Base-by-base conservation (phyloP, 2,888 invertebrate genomes). In the Bhutanitis thaidina region DNA sequence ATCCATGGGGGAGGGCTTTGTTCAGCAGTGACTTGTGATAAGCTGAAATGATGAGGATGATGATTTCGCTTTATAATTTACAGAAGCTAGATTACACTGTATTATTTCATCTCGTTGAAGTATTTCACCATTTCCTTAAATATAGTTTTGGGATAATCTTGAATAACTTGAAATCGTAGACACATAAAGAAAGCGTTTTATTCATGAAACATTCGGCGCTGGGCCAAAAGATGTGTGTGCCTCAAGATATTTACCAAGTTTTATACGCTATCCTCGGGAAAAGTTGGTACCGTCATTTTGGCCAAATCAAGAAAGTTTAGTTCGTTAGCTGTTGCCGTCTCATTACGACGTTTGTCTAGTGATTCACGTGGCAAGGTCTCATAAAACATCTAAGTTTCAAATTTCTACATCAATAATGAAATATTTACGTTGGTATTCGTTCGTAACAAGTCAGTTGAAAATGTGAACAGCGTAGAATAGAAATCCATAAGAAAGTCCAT, bases 211-310 rank as follows among this genome's bases (percentile, higher is more conserved):
- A 51, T 51, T 51, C 45, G 51, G 41, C 45, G 30, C 36, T 16
- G 20, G 46, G 46, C 51, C 51, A 46, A 46, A 46, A 51, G 51
- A 46, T 46, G 46, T 41, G 45, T 45, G 51, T 41, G 32, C 51
- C 46, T 41, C 40, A 35, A 46, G 51, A 51, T 46, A 46, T 46
- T 51, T 46, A 46, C 51, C 51, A 46, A 46, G 51, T 51, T 51
- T 51, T 51, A 51, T 51, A 41, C 40, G 51, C 46, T 46, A 46
- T 51, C 41, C 41, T 45, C 38, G 45, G 41, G 37, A 40, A 51
- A 51, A 51, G 51, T 51, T 51, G 35, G 35, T 36, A 16, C 37
- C 40, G 46, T 46, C 46, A 36, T 45, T 51, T 51, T 46, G 45
- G 20, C 37, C 12, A 46, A 51, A 51, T 45, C 51, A 35, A 36